Base-by-base conservation (phyloP, 2,113 vertebrate genomes). In the Porphyrio hochstetteri region DNA sequence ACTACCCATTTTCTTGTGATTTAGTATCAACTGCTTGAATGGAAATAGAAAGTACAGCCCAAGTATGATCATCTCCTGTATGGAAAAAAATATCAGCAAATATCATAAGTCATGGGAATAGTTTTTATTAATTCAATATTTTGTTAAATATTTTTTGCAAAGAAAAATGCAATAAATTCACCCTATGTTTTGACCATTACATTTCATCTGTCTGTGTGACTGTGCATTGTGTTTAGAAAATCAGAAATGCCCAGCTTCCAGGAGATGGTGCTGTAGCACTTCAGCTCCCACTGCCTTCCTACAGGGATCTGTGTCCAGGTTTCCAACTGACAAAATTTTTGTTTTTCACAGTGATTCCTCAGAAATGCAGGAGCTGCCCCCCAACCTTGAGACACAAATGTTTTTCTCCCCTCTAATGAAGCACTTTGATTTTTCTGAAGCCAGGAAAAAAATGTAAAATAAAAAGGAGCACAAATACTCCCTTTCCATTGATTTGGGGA, bases 221-320 rank as follows among this genome's bases (percentile, higher is more conserved):
- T 20, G 8, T 42, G 8, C 61, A 55, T 19, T 9, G 0, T 2
- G 11, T 57, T 69, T 61, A 52, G 42, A 31, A 85, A 78, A 48
- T 46, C 71, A 72, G 38, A 80, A 50, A 63, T 36, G 9, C 35
- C 16, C 4, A 5, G 8, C 36, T 86, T 92, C 97, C 97, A 97
- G 96, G 83, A 97, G 97, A 94, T 97, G 97, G 97, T 92, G 95
- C 84, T 96, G 38, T 77, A 90, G 89, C 44, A 52, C 95, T 97
- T 96, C 75, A 83, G 11, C 89, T 36, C 25, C 21, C 0, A 0
- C 89, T 82, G 53, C 46, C 13, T 76, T 74, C 35, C 42, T 57
- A 5, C 29, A 0, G 1, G 33, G 46, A 72, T 55, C 23, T 33
- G 7, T 15, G 42, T 40, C 82, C 40, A 52, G 24, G 17, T 36